Evolutionary conservation across 2,797 vertebrate genomes (phyloP), one percentile per base, ranked within the genome.

Genomic region (Anas bernieri): DNA sequence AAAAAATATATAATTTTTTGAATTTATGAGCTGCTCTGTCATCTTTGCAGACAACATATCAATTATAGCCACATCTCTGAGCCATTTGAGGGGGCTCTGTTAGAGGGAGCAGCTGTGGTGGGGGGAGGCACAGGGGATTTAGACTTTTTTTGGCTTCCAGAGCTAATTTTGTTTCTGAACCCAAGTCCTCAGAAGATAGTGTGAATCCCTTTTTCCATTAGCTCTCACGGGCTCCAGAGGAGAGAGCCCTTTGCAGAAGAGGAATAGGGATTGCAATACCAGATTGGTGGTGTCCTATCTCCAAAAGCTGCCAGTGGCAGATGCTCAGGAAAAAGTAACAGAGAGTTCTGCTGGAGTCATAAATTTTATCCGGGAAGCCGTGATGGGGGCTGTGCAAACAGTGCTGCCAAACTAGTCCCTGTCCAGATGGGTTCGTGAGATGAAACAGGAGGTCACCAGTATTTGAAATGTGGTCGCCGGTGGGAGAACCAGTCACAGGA

Each of bases 231-330:
- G 26, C 54, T 85, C 16, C 3, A 4, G 84, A 79, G 59, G 83
- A 92, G 84, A 94, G 48, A 93, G 28, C 26, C 35, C 68, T 96
- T 93, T 91, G 83, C 90, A 62, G 83, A 90, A 64, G 74, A 96
- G 90, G 68, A 93, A 77, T 68, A 20, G 39, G 93, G 76, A 84
- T 50, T 94, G 90, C 66, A 91, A 37, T 41, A 41, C 55, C 80
- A 61, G 93, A 84, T 93, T 94, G 92, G 46, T 13, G 23, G 25
- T n/a, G 73, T 61, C 90, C 84, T 91, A 66, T 81, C 92, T 96
- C 92, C 85, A 79, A 90, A 95, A 91, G 87, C 89, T 94, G 94
- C 89, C 73, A 69, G 83, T 43, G 17, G 92, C 93, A 81, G 89
- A 92, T 85, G 93, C 86, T 91, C 41, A 1, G 62, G 64, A 26